Percentiles rank a stretch among this genome's conserved stretches.
These are phyloP conservation scores for Machimus rusticus DNA, from an alignment of 2,888 invertebrate species.

Conservation along the genomic window DNA sequence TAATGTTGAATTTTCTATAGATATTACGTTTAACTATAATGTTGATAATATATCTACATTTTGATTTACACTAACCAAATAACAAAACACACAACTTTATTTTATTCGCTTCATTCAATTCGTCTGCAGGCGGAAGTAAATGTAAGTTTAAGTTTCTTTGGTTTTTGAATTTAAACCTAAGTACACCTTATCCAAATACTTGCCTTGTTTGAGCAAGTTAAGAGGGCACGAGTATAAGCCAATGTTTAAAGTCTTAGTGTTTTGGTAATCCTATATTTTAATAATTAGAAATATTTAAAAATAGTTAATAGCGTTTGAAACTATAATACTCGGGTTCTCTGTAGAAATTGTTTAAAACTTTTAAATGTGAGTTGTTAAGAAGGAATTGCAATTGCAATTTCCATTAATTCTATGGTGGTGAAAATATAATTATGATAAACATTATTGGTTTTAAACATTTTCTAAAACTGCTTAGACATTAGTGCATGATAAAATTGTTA, in stretches of 20 bases:
- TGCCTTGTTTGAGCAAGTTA: background rate
- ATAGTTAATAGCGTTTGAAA: background rate
- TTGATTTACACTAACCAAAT: conserved; percentile 12
- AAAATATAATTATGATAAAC: background rate
- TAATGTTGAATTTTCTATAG: background rate
- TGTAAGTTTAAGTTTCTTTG: conserved; percentile 67
- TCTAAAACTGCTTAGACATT: background rate
- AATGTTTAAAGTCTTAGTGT: background rate
- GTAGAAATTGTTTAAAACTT: background rate
- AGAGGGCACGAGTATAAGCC: background rate
- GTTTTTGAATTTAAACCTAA: background rate
- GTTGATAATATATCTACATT: background rate
- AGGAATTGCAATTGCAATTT: too few species aligned
- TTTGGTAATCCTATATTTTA: background rate
- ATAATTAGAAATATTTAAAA: background rate
- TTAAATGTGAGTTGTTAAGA: background rate
- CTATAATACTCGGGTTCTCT: background rate
- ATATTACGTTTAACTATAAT: background rate
- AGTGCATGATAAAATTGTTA: background rate
- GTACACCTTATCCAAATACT: background rate
- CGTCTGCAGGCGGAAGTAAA: conserved; percentile 75
- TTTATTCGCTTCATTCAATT: conserved; percentile 53
- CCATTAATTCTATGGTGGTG: too few species aligned
- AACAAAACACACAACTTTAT: conserved; percentile 31
- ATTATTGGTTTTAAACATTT: background rate